A percentile compares a stretch with the other conserved stretches of the same genome.
phyloP scores from a whole-genome alignment of 2,113 vertebrate genomes.

The Lophius piscatorius region DNA sequence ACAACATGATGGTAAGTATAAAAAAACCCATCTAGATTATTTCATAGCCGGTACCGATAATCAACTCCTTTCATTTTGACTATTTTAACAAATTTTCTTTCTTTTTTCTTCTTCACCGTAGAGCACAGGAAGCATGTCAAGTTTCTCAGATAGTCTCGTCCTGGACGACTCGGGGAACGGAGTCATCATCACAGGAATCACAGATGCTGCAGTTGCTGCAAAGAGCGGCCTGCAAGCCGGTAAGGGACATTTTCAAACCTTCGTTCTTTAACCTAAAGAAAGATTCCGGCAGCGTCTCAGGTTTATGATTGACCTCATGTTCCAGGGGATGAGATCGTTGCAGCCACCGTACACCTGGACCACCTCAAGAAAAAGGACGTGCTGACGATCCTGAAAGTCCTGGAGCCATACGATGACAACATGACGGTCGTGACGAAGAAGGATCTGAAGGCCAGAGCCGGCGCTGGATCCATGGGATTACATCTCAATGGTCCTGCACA shows the following conservation, averaged over 20 bases:
- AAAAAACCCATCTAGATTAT: neutral
- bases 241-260: constrained; percentile 18
- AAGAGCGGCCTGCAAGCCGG: constrained; percentile 61
- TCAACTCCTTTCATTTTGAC: neutral
- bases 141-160: constrained; percentile 53
- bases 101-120: constrained; percentile 8
- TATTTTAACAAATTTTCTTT: neutral
- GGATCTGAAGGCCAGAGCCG: constrained; percentile 31
- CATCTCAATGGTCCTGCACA: constrained; percentile 24
- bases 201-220: constrained; percentile 32
- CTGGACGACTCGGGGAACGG: constrained; percentile 57
- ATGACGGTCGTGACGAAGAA: constrained; percentile 74
- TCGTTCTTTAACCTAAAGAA: neutral
- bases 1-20: constrained; percentile 58
- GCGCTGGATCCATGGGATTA: constrained; percentile 29
- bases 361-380: constrained; percentile 71
- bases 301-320: neutral
- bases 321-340: constrained; percentile 75
- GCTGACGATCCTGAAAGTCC: constrained; percentile 59
- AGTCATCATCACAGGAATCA: constrained; percentile 48
- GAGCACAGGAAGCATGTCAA: constrained; percentile 42
- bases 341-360: constrained; percentile 76
- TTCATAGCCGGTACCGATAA: neutral
- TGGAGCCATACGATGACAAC: constrained; percentile 76
- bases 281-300: neutral